phyloP scores from a whole-genome alignment of 2,113 vertebrate species.

The Pterocles burchelli region DNA sequence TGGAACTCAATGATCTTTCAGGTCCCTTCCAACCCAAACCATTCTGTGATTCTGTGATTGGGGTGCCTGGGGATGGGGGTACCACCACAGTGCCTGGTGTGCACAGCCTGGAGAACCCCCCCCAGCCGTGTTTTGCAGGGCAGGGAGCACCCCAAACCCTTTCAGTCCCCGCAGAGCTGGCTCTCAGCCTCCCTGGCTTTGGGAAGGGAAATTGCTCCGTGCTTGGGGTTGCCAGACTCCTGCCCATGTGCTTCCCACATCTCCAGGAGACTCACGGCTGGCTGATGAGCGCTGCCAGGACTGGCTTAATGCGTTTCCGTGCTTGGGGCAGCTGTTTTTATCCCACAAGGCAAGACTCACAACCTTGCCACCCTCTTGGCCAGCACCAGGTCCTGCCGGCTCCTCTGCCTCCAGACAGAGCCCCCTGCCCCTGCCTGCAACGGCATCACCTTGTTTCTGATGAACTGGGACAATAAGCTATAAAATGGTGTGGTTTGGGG shows the following conservation, averaged over 20 bases:
- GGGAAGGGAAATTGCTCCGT: accelerated
- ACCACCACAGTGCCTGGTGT: accelerated
- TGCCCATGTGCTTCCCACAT: accelerated
- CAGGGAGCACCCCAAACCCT: not conserved
- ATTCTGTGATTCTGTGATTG: no score
- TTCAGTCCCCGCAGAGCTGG: not conserved
- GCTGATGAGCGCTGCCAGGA: not conserved
- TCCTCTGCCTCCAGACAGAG: not conserved
- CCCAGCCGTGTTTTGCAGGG: accelerated
- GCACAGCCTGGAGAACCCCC: not conserved
- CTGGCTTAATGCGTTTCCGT: not conserved
- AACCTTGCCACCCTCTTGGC: not conserved
- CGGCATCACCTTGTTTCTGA: not conserved
- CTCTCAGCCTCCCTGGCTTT: not conserved
- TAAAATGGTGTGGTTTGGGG: not conserved
- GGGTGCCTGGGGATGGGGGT: not conserved
- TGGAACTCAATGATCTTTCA: no score
- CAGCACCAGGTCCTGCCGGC: not conserved
- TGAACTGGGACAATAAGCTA: not conserved
- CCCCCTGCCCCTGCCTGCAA: not conserved
- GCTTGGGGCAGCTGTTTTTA: not conserved
- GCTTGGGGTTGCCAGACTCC: not conserved
- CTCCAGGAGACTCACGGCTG: accelerated
- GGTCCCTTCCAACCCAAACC: no score
- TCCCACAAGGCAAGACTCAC: not conserved